A percentile compares a stretch with the other conserved stretches of the same genome.
phyloP scores from a whole-genome alignment of 2,888 invertebrate species.

The Biston betularia region DNA sequence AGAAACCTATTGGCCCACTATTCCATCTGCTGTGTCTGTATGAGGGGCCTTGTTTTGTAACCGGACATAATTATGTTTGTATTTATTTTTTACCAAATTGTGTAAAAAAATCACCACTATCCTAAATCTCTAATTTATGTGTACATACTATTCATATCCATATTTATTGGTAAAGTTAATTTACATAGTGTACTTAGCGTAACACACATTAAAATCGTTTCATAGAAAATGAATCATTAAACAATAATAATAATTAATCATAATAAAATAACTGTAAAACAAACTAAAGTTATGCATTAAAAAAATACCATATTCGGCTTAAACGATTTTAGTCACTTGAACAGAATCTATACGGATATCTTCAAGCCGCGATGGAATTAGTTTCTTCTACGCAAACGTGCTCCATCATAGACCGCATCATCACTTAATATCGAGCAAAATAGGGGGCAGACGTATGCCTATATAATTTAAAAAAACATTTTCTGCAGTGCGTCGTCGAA shows the following conservation, averaged over 20 bases:
- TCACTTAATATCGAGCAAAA: slow-evolving; percentile 40
- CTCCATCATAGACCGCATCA: slow-evolving; percentile 56
- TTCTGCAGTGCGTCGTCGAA: slow-evolving; percentile 60
- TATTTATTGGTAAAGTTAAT: no score
- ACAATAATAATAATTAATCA: no score
- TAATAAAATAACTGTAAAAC: no score
- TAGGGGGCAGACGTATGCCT: no score
- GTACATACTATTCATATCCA: no score
- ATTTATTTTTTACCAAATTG: neutral
- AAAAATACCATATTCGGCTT: no score
- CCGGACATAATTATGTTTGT: neutral
- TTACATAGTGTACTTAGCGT: no score
- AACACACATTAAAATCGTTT: no score
- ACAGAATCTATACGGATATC: slow-evolving; percentile 50
- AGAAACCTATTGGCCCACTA: slow-evolving; percentile 30
- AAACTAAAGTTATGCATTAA: no score
- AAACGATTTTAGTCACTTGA: no score
- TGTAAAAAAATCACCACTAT: neutral
- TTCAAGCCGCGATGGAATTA: slow-evolving; percentile 43
- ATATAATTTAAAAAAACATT: slow-evolving; percentile 56
- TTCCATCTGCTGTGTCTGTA: neutral
- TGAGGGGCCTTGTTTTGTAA: neutral
- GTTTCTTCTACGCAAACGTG: neutral
- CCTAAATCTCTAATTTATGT: no score
- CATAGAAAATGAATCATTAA: no score